Evolutionary conservation across 2,797 vertebrate species (phyloP).

Genomic region (Neostethus bicornis): DNA sequence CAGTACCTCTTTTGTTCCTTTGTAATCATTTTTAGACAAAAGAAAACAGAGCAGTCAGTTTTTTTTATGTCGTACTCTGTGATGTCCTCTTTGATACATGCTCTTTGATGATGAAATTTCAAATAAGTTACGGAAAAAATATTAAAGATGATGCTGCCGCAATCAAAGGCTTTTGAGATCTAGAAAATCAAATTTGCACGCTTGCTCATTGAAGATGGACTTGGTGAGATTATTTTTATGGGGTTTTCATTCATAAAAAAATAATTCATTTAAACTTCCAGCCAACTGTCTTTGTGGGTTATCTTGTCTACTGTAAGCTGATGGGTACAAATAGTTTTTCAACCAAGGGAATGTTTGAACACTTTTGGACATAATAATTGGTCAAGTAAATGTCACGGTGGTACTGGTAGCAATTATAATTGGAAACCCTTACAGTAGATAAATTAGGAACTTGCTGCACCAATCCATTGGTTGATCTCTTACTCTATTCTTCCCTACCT

Average conservation of each 20-base stretch:
- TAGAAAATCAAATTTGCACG: slow-evolving; percentile 41
- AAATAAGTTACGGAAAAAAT: slow-evolving; percentile 66
- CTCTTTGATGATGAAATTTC: slow-evolving; percentile 75
- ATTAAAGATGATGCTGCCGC: slow-evolving; percentile 25
- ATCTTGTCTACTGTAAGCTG: slow-evolving; percentile 1
- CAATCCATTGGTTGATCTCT: too few relatives aligned
- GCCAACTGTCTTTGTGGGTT: not conserved
- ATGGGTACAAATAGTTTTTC: slow-evolving; percentile 1
- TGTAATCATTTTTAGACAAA: slow-evolving; percentile 47
- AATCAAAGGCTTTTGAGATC: slow-evolving; percentile 23
- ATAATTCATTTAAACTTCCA: slow-evolving; percentile 29
- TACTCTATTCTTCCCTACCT: too few relatives aligned
- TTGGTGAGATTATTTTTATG: slow-evolving; percentile 14
- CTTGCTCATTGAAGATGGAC: slow-evolving; percentile 27
- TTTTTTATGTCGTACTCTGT: slow-evolving; percentile 46
- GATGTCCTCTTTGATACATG: slow-evolving; percentile 43
- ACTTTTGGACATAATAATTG: too few relatives aligned
- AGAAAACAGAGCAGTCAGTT: slow-evolving; percentile 46
- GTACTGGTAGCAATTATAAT: too few relatives aligned
- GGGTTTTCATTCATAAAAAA: slow-evolving; percentile 35
- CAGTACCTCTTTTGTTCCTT: slow-evolving; percentile 29
- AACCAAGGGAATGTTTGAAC: too few relatives aligned
- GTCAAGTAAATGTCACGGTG: too few relatives aligned
- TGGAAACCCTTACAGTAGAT: too few relatives aligned
- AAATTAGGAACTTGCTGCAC: too few relatives aligned